Evolutionary conservation across 2,113 vertebrate genomes (phyloP), one percentile per base, ranked within the genome.

Genomic region (Miniopterus natalensis): DNA sequence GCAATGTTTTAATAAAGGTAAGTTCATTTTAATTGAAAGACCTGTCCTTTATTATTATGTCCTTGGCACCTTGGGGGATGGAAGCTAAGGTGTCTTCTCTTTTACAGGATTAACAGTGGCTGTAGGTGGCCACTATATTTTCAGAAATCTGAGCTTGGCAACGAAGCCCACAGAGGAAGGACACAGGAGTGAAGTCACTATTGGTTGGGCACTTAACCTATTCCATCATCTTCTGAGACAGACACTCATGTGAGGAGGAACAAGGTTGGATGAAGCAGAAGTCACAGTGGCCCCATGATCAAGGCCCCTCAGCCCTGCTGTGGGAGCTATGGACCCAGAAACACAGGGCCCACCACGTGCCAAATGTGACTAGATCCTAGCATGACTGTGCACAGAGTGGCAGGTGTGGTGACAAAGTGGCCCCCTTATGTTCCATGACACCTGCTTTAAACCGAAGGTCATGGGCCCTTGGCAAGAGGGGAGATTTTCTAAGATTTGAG

Each of bases 21-120:
- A 31, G 17, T 61, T 80, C 18, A 53, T 42, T 40, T 90, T 79
- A 29, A 87, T 68, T 68, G 18, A 79, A 94, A 94, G 21, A 21
- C 84, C 23, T 53, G 3, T 31, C 21, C 55, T 57, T 93, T 84
- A 63, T 73, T 59, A 81, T 74, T 85, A 79, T 17, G 8, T 31
- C 73, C n/a, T 78, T 75, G n/a, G 14, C 9, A 88, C 51, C 25
- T 49, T 84, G 27, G 12, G 45, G 51, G 9, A 1, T 13, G n/a
- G 14, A 21, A 36, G 36, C 20, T 53, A 75, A 94, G 66, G 21
- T 42, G 36, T 57, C 36, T 80, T 91, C 66, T 85, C 25, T 68
- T 83, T 80, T 49, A 66, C 0, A 66, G 23, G 80, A 81, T 71
- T 53, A 75, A 53, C 11, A 31, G 45, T 59, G 51, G 51, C 45